Conservation (phyloP, 2,888 invertebrate genomes). For the Melanargia galathea region DNA sequence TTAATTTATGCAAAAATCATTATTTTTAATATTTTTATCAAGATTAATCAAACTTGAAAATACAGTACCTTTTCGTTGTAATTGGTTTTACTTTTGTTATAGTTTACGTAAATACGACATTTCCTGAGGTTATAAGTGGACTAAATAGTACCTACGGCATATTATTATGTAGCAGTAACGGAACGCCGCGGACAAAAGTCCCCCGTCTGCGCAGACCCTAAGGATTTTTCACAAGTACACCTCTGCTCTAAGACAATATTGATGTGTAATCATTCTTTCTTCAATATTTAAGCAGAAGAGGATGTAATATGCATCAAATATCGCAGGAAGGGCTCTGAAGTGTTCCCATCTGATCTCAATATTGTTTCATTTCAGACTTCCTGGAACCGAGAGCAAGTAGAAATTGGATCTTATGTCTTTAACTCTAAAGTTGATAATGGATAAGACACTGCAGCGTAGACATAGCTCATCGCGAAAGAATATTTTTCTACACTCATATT, state of each 20-base stretch:
- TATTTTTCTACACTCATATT: slow-evolving; percentile 8
- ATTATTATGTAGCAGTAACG: too few relatives aligned
- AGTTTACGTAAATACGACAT: too few relatives aligned
- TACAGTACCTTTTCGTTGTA: too few relatives aligned
- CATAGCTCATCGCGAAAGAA: slow-evolving; percentile 10
- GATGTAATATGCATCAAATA: slow-evolving; percentile 20
- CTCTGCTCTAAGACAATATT: not conserved
- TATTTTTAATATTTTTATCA: too few relatives aligned
- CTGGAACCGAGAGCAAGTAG: not conserved
- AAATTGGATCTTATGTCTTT: not conserved
- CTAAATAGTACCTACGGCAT: too few relatives aligned
- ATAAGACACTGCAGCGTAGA: not conserved
- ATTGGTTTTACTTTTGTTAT: too few relatives aligned
- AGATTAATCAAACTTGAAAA: too few relatives aligned
- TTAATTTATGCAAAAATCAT: too few relatives aligned
- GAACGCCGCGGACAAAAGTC: too few relatives aligned
- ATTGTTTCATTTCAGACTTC: slow-evolving; percentile 17
- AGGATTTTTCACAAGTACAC: too few relatives aligned
- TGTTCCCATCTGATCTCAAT: slow-evolving; percentile 18
- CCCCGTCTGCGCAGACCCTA: too few relatives aligned
- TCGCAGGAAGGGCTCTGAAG: slow-evolving; percentile 10
- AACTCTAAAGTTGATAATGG: not conserved
- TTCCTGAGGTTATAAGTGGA: too few relatives aligned
- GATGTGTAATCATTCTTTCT: not conserved
- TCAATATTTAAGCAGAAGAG: slow-evolving; percentile 7